A percentile compares a stretch with the other conserved stretches of the same genome.
These are phyloP conservation scores for Arvicanthis niloticus DNA, from an alignment of 2,113 vertebrate genomes.

Conservation along the genomic window DNA sequence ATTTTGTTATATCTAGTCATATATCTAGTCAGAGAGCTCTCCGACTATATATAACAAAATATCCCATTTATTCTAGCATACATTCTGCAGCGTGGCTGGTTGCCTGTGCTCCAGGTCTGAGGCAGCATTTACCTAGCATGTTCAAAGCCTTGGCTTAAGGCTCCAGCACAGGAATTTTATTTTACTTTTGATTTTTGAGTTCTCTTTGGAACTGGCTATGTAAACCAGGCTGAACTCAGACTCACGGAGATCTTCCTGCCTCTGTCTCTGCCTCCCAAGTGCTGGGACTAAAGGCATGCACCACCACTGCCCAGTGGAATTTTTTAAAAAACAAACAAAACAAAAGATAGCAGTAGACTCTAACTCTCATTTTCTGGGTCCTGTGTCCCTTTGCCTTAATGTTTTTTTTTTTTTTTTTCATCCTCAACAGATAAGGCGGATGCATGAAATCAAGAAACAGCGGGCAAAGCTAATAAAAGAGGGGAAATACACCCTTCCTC, in stretches of 20 bases:
- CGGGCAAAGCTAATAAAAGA: slow-evolving; percentile 92
- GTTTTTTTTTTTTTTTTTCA: slow-evolving; percentile 53
- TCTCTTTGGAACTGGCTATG: background rate
- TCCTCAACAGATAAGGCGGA: slow-evolving; percentile 85
- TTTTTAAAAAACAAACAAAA: background rate
- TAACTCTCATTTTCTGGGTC: background rate
- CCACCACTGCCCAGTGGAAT: background rate
- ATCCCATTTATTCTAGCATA: too few relatives aligned
- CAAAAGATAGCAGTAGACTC: background rate
- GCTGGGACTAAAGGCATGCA: background rate
- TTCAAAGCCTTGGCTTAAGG: background rate
- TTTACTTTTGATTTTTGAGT: background rate
- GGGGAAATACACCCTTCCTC: slow-evolving; percentile 91
- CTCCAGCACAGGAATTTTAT: background rate
- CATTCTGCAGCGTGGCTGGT: too few relatives aligned
- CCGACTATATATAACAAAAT: too few relatives aligned
- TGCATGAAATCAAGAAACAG: slow-evolving; percentile 87
- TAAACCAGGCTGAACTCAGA: background rate
- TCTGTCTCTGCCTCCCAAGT: background rate
- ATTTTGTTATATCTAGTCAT: too few relatives aligned
- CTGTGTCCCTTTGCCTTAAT: background rate
- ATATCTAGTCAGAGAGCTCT: too few relatives aligned
- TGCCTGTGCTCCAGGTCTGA: background rate
- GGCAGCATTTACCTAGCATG: background rate
- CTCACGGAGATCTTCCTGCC: background rate